Conservation (phyloP, 92 coral and sea anemone genomes). For the Pocillopora meandrina region DNA sequence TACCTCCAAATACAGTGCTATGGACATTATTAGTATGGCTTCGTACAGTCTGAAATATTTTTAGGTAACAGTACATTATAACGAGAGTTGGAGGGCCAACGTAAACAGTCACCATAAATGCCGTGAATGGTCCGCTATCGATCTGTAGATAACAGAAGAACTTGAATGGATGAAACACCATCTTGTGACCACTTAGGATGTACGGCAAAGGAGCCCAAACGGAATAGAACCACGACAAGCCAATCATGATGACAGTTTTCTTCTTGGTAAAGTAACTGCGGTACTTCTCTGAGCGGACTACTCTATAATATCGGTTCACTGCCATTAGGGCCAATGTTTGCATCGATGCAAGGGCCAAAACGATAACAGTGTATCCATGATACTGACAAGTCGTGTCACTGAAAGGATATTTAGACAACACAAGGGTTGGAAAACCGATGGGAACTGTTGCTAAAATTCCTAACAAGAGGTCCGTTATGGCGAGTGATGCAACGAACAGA, state of each 20-base stretch:
- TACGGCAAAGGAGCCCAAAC: conserved; percentile 53
- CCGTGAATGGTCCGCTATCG: conserved; percentile 35
- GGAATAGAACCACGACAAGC: conserved; percentile 46
- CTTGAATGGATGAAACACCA: conserved; percentile 70
- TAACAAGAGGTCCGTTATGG: conserved; percentile 63
- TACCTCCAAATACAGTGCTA: conserved; percentile 17
- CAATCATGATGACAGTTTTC: conserved; percentile 27
- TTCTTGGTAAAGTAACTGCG: conserved; percentile 46
- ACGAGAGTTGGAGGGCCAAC: conserved; percentile 47
- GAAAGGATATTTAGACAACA: conserved; percentile 62
- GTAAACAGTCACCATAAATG: conserved; percentile 27
- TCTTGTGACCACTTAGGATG: conserved; percentile 47
- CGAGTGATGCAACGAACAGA: conserved; percentile 60
- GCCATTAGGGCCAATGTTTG: conserved; percentile 68
- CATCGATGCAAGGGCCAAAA: conserved; percentile 52
- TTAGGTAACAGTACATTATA: conserved; percentile 52
- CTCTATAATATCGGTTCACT: conserved; percentile 62
- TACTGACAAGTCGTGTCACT: conserved; percentile 28
- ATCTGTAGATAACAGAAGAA: conserved; percentile 56
- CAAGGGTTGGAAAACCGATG: conserved; percentile 36
- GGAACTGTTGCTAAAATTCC: conserved; percentile 43
- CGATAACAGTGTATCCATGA: conserved; percentile 51
- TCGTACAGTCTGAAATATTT: conserved; percentile 59
- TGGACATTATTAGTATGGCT: conserved; percentile 49
- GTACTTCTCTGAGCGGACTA: conserved; percentile 58